Percentiles rank a stretch among this genome's conserved stretches.
These are phyloP conservation scores for Cosmia pyralina DNA, from an alignment of 2,888 invertebrate species.

Conservation along the genomic window DNA sequence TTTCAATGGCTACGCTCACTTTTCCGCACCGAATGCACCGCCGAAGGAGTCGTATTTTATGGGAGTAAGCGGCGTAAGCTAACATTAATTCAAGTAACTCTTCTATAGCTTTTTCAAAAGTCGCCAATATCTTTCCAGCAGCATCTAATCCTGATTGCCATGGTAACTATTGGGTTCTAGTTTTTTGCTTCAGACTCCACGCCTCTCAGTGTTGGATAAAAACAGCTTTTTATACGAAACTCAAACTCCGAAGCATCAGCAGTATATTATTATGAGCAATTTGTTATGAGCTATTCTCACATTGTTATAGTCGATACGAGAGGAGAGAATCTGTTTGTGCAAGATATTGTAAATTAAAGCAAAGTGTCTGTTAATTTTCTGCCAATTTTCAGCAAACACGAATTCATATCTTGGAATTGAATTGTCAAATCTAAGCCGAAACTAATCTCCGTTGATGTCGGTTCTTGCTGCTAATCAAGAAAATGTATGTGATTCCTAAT, in stretches of 20 bases:
- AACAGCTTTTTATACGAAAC: not conserved
- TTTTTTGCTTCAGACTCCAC: not conserved
- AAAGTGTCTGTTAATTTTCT: not conserved
- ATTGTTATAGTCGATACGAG: not conserved
- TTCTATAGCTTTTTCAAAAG: not conserved
- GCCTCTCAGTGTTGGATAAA: not conserved
- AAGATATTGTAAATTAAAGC: not conserved
- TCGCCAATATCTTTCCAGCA: not conserved
- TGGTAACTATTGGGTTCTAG: no score
- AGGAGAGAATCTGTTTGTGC: not conserved
- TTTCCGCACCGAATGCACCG: no score
- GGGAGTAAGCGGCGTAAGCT: not conserved
- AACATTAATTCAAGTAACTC: not conserved
- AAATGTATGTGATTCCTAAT: not conserved
- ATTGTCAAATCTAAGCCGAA: not conserved
- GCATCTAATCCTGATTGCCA: not conserved
- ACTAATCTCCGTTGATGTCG: not conserved
- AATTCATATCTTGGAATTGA: not conserved
- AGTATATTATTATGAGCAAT: not conserved
- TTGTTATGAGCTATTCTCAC: no score
- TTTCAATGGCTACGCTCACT: no score
- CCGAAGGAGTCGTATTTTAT: not conserved
- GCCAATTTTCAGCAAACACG: not conserved
- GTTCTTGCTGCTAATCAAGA: not conserved
- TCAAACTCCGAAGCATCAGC: not conserved